Percentiles rank a stretch among this genome's conserved stretches.
Evolutionary conservation across 1,140 invertebrate genomes (phyloP).

Genomic region (Heliconius eleuchia): DNA sequence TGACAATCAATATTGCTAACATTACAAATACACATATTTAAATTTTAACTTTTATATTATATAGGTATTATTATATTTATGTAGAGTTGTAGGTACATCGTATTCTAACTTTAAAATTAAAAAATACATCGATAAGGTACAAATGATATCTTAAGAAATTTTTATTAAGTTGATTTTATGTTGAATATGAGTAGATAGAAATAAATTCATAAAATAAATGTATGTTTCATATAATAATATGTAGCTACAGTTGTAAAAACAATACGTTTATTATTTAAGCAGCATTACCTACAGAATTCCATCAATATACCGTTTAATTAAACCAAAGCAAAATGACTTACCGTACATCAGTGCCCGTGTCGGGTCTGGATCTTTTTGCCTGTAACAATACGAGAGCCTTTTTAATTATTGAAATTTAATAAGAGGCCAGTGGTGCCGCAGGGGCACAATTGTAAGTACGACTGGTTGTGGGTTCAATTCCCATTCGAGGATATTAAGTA

Average conservation of each 20-base stretch:
- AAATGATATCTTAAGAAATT: neutral
- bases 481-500: too few relatives aligned
- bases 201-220: too few relatives aligned
- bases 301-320: too few relatives aligned
- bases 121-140: neutral
- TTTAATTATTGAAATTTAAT: neutral
- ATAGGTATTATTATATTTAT: neutral
- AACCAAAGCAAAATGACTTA: conserved; percentile 45
- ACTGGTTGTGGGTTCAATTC: too few relatives aligned
- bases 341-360: conserved; percentile 71
- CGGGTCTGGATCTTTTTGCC: conserved; percentile 68
- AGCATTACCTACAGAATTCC: too few relatives aligned
- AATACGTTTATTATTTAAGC: too few relatives aligned
- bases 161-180: neutral
- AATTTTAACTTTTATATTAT: neutral
- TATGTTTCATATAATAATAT: too few relatives aligned
- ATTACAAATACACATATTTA: conserved; percentile 27
- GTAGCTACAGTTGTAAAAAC: too few relatives aligned
- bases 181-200: too few relatives aligned
- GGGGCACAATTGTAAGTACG: too few relatives aligned
- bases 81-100: too few relatives aligned
- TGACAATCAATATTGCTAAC: conserved; percentile 44
- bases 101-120: neutral
- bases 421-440: too few relatives aligned
- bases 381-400: conserved; percentile 55